phyloP scores from a whole-genome alignment of 30 jellyfish, hydroid and myxozoan genomes.

The Rhopilema esculentum region DNA sequence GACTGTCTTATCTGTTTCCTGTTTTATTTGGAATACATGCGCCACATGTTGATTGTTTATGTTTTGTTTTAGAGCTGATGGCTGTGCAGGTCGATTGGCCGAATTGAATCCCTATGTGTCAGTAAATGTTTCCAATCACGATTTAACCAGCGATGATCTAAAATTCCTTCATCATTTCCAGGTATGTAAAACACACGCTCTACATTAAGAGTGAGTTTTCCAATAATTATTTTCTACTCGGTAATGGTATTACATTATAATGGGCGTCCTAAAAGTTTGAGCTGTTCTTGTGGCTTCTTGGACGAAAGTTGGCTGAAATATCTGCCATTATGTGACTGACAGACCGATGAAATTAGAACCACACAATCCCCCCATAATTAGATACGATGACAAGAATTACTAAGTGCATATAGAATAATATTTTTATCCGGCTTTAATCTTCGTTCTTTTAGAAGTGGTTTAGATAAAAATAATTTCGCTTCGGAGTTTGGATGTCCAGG shows the following conservation, averaged over 20 bases:
- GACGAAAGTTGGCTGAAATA: background rate
- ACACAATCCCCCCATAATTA: background rate
- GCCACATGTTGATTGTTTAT: background rate
- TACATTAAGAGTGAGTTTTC: background rate
- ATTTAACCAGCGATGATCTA: slow-evolving; percentile 20
- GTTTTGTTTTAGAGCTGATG: slow-evolving; percentile 68
- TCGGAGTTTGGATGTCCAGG: background rate
- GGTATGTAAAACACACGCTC: slow-evolving; percentile 35
- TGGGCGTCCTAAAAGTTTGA: background rate
- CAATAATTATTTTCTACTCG: background rate
- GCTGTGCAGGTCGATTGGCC: slow-evolving; percentile 65
- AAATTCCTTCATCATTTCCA: slow-evolving; percentile 58
- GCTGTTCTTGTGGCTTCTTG: background rate
- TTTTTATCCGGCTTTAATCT: background rate
- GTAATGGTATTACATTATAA: background rate
- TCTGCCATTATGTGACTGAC: background rate
- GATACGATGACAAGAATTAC: background rate
- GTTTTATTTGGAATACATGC: no score
- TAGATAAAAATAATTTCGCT: background rate
- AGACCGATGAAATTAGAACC: background rate
- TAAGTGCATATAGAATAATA: background rate
- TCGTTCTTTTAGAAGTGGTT: background rate
- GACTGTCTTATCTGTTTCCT: background rate
- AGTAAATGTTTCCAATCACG: slow-evolving; percentile 27
- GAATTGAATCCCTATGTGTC: slow-evolving; percentile 85